Evolutionary conservation across 2,888 invertebrate species (phyloP).

Genomic region (Ischnus inquisitorius): DNA sequence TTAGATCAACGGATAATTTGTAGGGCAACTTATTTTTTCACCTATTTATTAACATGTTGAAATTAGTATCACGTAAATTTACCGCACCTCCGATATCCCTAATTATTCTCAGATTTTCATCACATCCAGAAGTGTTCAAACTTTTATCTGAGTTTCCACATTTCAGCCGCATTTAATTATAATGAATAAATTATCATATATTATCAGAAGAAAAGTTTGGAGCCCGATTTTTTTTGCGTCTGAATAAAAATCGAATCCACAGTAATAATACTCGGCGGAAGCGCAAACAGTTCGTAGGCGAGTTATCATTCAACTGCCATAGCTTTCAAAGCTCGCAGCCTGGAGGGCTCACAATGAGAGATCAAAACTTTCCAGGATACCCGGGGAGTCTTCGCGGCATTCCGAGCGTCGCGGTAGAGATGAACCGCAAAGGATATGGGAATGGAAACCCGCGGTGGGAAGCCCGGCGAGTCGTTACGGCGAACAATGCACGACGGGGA

Average conservation of each 20-base stretch:
- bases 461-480: conserved; percentile 1
- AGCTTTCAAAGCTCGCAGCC: conserved; percentile 14
- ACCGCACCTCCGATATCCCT: too few relatives aligned
- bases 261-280: background rate
- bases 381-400: conserved; percentile 23
- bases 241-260: background rate
- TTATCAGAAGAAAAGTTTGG: too few relatives aligned
- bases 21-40: too few relatives aligned
- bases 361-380: conserved; percentile 26
- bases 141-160: too few relatives aligned
- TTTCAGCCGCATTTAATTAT: too few relatives aligned
- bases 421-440: conserved; percentile 20
- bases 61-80: too few relatives aligned
- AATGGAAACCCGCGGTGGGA: conserved; percentile 2
- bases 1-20: too few relatives aligned
- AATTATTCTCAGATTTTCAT: too few relatives aligned
- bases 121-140: too few relatives aligned
- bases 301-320: background rate
- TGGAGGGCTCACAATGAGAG: conserved; percentile 3
- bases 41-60: too few relatives aligned
- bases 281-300: background rate
- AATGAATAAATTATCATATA: too few relatives aligned
- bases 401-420: background rate
- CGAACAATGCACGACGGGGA: conserved; percentile 26
- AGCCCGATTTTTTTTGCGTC: too few relatives aligned